phyloP scores from a whole-genome alignment of 2,888 invertebrate genomes.

The Dysmachus trigonus region DNA sequence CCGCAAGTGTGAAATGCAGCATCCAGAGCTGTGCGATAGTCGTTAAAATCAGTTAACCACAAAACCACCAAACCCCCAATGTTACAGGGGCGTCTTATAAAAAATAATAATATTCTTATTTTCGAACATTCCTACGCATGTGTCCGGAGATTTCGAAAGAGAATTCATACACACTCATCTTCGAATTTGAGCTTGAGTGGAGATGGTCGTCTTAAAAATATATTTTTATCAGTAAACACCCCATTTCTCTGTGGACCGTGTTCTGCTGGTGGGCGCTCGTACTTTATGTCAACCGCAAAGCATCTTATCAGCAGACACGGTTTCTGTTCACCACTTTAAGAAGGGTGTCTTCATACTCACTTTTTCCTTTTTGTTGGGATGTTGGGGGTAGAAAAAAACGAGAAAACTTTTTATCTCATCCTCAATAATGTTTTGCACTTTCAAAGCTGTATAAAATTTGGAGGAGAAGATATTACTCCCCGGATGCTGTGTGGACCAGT shows the following conservation, averaged over 20 bases:
- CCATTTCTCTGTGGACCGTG: not conserved
- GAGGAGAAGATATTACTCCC: not conserved
- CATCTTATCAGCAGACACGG: constrained; percentile 18
- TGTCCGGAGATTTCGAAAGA: not conserved
- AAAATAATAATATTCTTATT: not conserved
- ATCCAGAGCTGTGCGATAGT: not conserved
- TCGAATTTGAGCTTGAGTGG: not conserved
- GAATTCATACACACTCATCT: not conserved
- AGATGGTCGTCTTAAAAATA: not conserved
- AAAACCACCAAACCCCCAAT: constrained; percentile 13
- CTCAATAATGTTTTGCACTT: not conserved
- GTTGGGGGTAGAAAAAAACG: not conserved
- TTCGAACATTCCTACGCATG: constrained; percentile 21
- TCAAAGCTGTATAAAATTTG: too few relatives aligned
- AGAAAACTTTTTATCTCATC: not conserved
- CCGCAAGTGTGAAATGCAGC: constrained; percentile 3
- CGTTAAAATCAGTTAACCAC: constrained; percentile 33
- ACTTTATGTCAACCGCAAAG: constrained; percentile 24
- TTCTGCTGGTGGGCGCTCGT: not conserved
- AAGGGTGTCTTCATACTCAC: constrained; percentile 11
- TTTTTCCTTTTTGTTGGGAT: not conserved
- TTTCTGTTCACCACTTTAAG: not conserved
- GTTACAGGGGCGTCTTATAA: not conserved
- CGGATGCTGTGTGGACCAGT: not conserved
- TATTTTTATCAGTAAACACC: constrained; percentile 35